Percentiles rank a stretch among this genome's conserved stretches.
phyloP scores from a whole-genome alignment of 2,888 invertebrate genomes.

The Osmoderma eremita region DNA sequence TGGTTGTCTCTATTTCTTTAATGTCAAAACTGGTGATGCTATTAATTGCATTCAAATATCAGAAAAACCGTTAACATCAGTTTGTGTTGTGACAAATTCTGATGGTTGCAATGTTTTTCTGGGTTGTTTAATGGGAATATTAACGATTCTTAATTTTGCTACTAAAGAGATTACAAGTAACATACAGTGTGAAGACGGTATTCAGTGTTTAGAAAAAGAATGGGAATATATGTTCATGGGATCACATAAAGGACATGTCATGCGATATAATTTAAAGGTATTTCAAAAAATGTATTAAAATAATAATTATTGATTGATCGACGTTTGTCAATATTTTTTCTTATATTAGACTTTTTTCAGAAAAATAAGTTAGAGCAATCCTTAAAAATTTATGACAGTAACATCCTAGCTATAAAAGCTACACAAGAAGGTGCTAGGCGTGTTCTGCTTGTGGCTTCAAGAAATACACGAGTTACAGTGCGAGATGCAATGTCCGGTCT shows the following conservation, averaged over 20 bases:
- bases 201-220: constrained; percentile 79
- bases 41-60: constrained; percentile 69
- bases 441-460: constrained; percentile 75
- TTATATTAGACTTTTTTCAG: constrained; percentile 45
- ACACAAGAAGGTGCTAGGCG: constrained; percentile 78
- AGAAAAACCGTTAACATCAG: constrained; percentile 70
- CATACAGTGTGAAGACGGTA: constrained; percentile 69
- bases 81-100: constrained; percentile 65
- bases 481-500: constrained; percentile 79
- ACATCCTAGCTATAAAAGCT: constrained; percentile 76
- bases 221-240: constrained; percentile 81
- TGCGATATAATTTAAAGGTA: constrained; percentile 76
- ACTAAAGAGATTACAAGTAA: constrained; percentile 67
- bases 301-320: neutral
- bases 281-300: constrained; percentile 32
- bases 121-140: constrained; percentile 71
- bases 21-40: constrained; percentile 66
- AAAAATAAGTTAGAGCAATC: constrained; percentile 52
- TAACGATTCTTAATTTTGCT: constrained; percentile 71
- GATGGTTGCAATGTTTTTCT: constrained; percentile 64
- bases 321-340: neutral
- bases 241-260: constrained; percentile 76
- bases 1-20: constrained; percentile 72
- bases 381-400: constrained; percentile 65
- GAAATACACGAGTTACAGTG: constrained; percentile 75